Evolutionary conservation across 2,797 vertebrate genomes (phyloP), one percentile per base, ranked within the genome.

Genomic region (Myiotriccus ornatus): DNA sequence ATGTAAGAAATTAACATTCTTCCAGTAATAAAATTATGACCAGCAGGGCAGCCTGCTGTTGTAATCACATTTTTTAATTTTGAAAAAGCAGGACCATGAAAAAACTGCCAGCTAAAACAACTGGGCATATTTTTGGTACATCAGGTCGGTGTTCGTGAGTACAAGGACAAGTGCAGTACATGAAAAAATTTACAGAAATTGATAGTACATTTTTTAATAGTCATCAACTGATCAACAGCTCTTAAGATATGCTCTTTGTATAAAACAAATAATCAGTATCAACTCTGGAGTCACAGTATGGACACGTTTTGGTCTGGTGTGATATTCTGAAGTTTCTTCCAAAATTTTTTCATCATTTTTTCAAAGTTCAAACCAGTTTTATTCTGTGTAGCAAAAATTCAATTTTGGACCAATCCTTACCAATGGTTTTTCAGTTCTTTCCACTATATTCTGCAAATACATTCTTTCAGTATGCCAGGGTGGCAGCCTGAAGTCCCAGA

Each of bases 161-260:
- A 49, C 7, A 24, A 64, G 4, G 32, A 37, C 0, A 0, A 56
- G 14, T 1, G 2, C 16, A 83, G 18, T 16, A 78, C 50, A 4
- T 46, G 6, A 22, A 18, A 67, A 46, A 32, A 60, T 43, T 80
- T 57, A 77, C 35, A 85, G 62, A 87, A 89, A 84, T 5, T 6
- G 2, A 55, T 16, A 70, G 17, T 25, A 11, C 56, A 28, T 34
- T 85, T 89, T 80, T 80, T 9, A 80, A 77, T 35, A 71, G n/a
- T 47, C 68, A 62, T 46, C 46, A 85, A 23, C 35, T 57, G 46
- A 87, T 55, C 11, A 71, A 46, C 37, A 83, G 50, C 23, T 41
- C 75, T 77, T 70, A 79, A 63, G 53, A 90, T 32, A 75, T 0
- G 3, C 18, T 47, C n/a, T 80, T 68, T 46, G 7, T 41, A 46